Percentiles rank a stretch among this genome's conserved stretches.
phyloP scores from a whole-genome alignment of 2,888 invertebrate species.

The Morinoia aosen region DNA sequence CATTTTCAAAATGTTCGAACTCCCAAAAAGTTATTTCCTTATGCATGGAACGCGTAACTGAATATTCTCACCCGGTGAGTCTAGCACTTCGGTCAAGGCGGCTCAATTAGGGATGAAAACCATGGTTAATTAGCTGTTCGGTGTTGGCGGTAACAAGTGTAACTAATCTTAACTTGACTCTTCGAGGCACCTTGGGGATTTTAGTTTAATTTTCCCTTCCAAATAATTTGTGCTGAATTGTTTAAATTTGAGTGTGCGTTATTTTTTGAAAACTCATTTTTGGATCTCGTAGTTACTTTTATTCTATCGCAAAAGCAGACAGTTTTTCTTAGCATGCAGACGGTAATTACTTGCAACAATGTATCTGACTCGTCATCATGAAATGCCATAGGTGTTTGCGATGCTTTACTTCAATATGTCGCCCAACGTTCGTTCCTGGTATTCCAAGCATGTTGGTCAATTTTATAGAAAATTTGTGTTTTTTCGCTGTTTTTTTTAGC shows the following conservation, averaged over 20 bases:
- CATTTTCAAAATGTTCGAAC: background rate
- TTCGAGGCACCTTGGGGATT: background rate
- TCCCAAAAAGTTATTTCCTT: background rate
- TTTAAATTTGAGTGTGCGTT: background rate
- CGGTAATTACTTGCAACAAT: too few species aligned
- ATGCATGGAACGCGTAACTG: background rate
- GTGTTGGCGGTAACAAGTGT: background rate
- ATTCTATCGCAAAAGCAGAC: background rate
- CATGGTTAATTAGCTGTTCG: background rate
- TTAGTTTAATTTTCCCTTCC: background rate
- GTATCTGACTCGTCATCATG: too few species aligned
- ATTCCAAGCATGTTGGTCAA: too few species aligned
- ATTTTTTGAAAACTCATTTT: background rate
- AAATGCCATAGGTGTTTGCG: too few species aligned
- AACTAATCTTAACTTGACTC: background rate
- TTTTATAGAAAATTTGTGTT: too few species aligned
- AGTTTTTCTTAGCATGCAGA: background rate
- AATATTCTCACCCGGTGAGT: background rate
- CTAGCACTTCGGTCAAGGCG: background rate
- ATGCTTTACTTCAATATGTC: too few species aligned
- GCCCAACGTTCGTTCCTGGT: too few species aligned
- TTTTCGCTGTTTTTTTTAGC: too few species aligned
- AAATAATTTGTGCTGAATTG: background rate
- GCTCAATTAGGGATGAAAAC: background rate
- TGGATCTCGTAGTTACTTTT: background rate